Evolutionary conservation across 2,888 invertebrate genomes (phyloP), one percentile per base, ranked within the genome.

Genomic region (Dicranocentrus wangi): DNA sequence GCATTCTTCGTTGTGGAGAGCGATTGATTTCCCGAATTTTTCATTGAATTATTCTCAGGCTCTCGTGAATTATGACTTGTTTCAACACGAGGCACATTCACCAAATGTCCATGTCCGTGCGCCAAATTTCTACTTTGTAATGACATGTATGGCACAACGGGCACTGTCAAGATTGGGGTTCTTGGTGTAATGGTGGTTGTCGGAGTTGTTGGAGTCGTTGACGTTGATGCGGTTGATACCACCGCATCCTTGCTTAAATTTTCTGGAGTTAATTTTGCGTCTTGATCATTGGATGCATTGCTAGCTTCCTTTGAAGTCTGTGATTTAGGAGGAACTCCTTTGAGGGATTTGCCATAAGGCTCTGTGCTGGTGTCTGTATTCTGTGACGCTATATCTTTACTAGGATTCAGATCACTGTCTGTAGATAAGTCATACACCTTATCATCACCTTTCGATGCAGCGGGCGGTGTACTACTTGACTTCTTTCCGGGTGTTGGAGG

Each of bases 161-260:
- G 87, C 83, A 87, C 87, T 39, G 87, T 86, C 47, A 87, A 63
- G 58, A 87, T 87, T 1, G 87, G 85, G 25, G 84, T 77, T 19
- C 85, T 72, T 25, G 84, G 77, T 1, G 80, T 76, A n/a, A 82
- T 43, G 0, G 78, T 70, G 1, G 82, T 69, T 70, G 88, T 81
- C 70, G 88, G 69, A 77, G 88, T 82, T 76, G 87, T 85, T 79
- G 88, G 79, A 68, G 84, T 60, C 7, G 81, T 47, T n/a, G 81
- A 42, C 2, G 75, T 19, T 1, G 76, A 19, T 23, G 82, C 15
- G 23, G 79, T 28, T 17, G 77, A 63, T 8, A 70, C 53, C 1
- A 23, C 10, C n/a, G 81, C 58, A 61, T 81, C 81, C 51, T 75
- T 82, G 51, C 80, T 76, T 2, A 79, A 87, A 77, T 73, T 78